These are phyloP conservation scores for Chrysaora quinquecirrha DNA, from an alignment of 30 jellyfish, hydroid and myxozoan genomes.

Conservation along the genomic window DNA sequence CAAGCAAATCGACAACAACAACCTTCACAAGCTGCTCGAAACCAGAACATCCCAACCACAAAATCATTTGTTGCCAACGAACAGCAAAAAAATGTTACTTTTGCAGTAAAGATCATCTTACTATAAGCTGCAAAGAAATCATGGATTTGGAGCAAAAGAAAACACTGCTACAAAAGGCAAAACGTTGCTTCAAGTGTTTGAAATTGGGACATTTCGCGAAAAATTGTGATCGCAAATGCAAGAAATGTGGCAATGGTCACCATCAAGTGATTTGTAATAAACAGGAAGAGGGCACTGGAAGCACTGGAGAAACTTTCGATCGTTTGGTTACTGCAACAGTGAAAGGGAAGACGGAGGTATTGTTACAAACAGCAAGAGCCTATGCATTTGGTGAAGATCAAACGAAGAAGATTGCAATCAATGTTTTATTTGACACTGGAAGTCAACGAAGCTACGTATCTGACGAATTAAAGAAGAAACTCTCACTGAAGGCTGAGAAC, in stretches of 20 bases:
- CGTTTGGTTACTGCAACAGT: constrained; percentile 9
- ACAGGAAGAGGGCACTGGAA: not conserved
- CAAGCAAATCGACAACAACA: not conserved
- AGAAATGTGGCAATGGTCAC: constrained; percentile 41
- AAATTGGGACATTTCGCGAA: constrained; percentile 20
- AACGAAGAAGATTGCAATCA: not conserved
- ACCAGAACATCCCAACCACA: not conserved
- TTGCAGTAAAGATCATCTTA: constrained; percentile 44
- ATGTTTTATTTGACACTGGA: not conserved
- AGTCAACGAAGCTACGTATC: not conserved
- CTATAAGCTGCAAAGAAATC: constrained; percentile 28
- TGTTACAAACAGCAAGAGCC: constrained; percentile 51
- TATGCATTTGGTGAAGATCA: not conserved
- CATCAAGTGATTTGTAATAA: constrained; percentile 33
- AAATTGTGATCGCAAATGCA: constrained; percentile 41
- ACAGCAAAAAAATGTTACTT: constrained; percentile 12
- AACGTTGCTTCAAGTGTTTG: constrained; percentile 59
- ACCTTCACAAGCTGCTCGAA: not conserved
- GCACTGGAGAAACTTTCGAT: not conserved
- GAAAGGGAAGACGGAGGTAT: constrained; percentile 23
- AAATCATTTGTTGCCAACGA: not conserved
- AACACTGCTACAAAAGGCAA: constrained; percentile 20
- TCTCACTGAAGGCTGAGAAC: constrained; percentile 1
- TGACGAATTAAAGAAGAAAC: not conserved
- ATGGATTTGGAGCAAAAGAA: constrained; percentile 25